Evolutionary conservation across 2,113 vertebrate genomes (phyloP).

Genomic region (Mormoops blainvillei): DNA sequence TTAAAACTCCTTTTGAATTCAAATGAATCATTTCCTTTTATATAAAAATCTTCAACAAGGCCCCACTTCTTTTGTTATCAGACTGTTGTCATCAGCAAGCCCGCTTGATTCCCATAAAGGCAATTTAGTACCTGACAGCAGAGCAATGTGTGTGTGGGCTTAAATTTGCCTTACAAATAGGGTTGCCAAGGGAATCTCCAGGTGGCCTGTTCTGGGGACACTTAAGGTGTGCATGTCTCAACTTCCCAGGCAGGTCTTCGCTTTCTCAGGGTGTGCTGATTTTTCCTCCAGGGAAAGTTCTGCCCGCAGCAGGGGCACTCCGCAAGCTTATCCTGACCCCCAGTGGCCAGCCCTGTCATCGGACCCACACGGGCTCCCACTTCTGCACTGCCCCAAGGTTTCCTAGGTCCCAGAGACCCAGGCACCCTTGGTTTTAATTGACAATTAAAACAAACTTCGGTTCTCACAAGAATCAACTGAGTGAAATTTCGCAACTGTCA

Average conservation of each 20-base stretch:
- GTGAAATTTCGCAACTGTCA: slow-evolving; percentile 59
- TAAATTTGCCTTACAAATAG: not conserved
- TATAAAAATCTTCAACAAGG: slow-evolving; percentile 8
- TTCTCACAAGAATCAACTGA: slow-evolving; percentile 53
- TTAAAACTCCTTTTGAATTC: slow-evolving; percentile 7
- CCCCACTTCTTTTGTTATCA: slow-evolving; percentile 14
- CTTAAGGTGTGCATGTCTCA: not conserved
- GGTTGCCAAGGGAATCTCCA: not conserved
- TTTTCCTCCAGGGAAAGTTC: not conserved
- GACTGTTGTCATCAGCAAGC: not conserved
- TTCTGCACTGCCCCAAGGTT: not conserved
- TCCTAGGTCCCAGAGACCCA: not conserved
- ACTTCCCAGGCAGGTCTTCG: not conserved
- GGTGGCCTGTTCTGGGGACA: not conserved
- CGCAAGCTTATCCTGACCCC: slow-evolving; percentile 60
- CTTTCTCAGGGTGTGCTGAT: not conserved
- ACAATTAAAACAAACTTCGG: slow-evolving; percentile 42
- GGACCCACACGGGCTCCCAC: not conserved
- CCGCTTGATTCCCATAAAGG: not conserved
- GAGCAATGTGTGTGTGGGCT: not conserved
- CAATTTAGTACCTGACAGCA: slow-evolving; percentile 22
- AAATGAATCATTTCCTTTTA: not conserved
- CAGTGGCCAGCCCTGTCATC: slow-evolving; percentile 54
- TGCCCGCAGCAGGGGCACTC: not conserved
- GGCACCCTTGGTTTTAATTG: slow-evolving; percentile 19